Evolutionary conservation across 64 coral and sea anemone genomes (phyloP).

Genomic region (Pocillopora verrucosa): DNA sequence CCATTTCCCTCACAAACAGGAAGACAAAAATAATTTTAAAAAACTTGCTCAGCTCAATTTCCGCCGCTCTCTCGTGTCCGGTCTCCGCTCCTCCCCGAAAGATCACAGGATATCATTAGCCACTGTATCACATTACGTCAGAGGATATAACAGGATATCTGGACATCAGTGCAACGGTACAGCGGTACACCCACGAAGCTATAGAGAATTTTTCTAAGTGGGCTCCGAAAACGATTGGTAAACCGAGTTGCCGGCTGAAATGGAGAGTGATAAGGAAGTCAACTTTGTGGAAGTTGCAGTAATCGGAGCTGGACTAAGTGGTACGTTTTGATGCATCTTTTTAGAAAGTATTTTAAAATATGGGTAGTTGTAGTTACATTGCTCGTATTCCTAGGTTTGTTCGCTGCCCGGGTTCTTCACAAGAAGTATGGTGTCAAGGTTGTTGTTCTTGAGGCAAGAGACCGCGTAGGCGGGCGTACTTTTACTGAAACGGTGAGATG

Average conservation of each 20-base stretch:
- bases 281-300: neutral
- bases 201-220: too few relatives aligned
- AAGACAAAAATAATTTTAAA: too few relatives aligned
- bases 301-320: slow-evolving; percentile 62
- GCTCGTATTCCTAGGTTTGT: slow-evolving; percentile 26
- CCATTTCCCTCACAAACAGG: too few relatives aligned
- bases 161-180: too few relatives aligned
- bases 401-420: slow-evolving; percentile 46
- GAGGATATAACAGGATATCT: too few relatives aligned
- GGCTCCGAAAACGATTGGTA: neutral
- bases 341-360: neutral
- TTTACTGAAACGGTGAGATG: slow-evolving; percentile 42
- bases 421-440: slow-evolving; percentile 56
- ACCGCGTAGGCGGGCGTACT: slow-evolving; percentile 66
- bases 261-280: neutral
- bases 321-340: neutral
- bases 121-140: too few relatives aligned
- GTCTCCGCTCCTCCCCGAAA: too few relatives aligned
- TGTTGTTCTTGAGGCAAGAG: slow-evolving; percentile 58
- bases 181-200: too few relatives aligned
- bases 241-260: neutral
- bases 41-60: too few relatives aligned
- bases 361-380: neutral
- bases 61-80: too few relatives aligned
- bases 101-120: too few relatives aligned